Conservation (phyloP, 2,113 vertebrate genomes). For the Progne subis region DNA sequence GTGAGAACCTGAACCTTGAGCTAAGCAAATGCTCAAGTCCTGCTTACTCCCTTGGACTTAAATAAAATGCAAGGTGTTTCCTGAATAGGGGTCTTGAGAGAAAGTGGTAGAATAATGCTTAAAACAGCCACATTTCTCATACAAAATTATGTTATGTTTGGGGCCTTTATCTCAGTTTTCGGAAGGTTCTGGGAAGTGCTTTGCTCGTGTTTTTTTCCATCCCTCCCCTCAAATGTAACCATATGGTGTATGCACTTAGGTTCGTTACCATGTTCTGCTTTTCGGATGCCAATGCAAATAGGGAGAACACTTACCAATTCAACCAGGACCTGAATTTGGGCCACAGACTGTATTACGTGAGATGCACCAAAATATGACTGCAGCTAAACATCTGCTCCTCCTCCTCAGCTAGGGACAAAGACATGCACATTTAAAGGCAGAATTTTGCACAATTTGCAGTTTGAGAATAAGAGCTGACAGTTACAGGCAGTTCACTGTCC, state of each 20-base stretch:
- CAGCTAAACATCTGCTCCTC: background rate
- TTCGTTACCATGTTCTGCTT: background rate
- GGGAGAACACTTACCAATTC: background rate
- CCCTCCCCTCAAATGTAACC: background rate
- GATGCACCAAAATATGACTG: background rate
- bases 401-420: background rate
- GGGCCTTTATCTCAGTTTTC: background rate
- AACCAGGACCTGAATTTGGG: background rate
- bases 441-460: conserved; percentile 1
- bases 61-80: background rate
- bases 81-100: background rate
- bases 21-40: background rate
- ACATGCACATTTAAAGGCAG: background rate
- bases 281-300: background rate
- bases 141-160: background rate
- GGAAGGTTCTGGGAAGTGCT: background rate
- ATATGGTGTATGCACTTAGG: background rate
- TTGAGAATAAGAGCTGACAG: background rate
- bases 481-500: background rate
- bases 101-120: background rate
- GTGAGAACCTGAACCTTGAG: background rate
- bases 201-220: background rate
- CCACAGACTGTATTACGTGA: background rate
- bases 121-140: background rate
- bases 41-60: background rate